Evolutionary conservation across 2,113 vertebrate genomes (phyloP).

Genomic region (Nothocercus nigrocapillus): DNA sequence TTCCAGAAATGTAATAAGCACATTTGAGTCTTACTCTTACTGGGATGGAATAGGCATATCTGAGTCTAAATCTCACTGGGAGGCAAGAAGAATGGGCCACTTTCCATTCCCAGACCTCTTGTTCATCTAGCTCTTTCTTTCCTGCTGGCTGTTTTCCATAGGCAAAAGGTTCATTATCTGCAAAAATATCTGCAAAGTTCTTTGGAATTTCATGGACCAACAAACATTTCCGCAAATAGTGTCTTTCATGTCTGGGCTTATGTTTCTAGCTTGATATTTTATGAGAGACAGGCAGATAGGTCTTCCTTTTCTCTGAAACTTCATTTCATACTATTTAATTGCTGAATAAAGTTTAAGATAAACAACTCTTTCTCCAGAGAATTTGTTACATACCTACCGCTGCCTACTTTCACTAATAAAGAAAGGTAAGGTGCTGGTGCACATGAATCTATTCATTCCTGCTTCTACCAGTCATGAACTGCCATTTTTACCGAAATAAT

Average conservation of each 20-base stretch:
- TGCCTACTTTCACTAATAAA: not conserved
- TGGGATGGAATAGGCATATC: not conserved
- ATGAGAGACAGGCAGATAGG: accelerated
- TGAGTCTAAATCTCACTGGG: not conserved
- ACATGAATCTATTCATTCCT: not conserved
- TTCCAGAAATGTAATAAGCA: not conserved
- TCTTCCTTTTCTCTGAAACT: not conserved
- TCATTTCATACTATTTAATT: not conserved
- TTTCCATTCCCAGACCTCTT: not conserved
- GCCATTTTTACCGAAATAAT: not conserved
- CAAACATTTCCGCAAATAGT: not conserved
- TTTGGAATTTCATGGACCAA: not conserved
- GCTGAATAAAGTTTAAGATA: not conserved
- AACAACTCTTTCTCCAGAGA: not conserved
- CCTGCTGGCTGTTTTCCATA: not conserved
- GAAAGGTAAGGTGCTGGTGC: not conserved
- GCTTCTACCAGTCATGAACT: not conserved
- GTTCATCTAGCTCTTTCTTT: not conserved
- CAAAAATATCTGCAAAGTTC: not conserved
- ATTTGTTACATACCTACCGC: not conserved
- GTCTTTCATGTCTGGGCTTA: not conserved
- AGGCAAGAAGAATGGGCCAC: not conserved
- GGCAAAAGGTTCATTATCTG: not conserved
- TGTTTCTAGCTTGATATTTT: not conserved
- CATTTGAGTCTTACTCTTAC: not conserved